phyloP scores from a whole-genome alignment of 2,797 vertebrate genomes.

The Crossoptilon crossoptilon region DNA sequence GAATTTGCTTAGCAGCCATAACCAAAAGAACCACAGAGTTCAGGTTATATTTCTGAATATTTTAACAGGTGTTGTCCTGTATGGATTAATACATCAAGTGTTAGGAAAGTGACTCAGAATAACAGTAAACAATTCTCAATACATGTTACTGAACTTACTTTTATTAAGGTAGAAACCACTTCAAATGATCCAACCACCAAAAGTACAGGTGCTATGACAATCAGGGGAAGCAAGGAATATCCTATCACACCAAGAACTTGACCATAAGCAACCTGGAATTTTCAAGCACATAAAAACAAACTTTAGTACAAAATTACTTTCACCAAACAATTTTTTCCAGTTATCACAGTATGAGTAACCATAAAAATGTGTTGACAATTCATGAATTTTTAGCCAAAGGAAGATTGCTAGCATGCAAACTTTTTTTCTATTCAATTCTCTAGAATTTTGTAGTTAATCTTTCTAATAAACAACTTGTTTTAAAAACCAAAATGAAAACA shows the following conservation, averaged over 20 bases:
- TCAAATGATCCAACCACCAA: conserved; percentile 93
- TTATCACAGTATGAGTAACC: neutral
- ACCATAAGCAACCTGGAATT: conserved; percentile 93
- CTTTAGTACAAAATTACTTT: neutral
- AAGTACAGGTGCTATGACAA: conserved; percentile 94
- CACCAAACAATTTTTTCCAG: neutral
- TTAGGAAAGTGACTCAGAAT: neutral
- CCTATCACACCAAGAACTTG: conserved; percentile 98
- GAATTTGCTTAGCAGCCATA: neutral
- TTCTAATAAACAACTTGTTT: neutral
- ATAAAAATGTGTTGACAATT: neutral
- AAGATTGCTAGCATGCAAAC: neutral
- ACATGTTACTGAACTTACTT: conserved; percentile 84
- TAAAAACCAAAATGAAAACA: neutral
- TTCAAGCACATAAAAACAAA: conserved; percentile 48
- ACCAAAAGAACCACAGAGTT: neutral
- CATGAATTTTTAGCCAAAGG: neutral
- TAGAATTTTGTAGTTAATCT: neutral
- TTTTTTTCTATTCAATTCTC: neutral
- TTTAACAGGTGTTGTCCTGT: neutral
- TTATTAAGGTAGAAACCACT: conserved; percentile 92
- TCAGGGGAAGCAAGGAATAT: conserved; percentile 97
- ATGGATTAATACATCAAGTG: neutral
- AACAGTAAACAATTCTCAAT: neutral
- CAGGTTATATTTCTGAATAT: neutral